A percentile compares a stretch with the other conserved stretches of the same genome.
Conservation (phyloP, 2,797 vertebrate species). For the Lateolabrax maculatus region DNA sequence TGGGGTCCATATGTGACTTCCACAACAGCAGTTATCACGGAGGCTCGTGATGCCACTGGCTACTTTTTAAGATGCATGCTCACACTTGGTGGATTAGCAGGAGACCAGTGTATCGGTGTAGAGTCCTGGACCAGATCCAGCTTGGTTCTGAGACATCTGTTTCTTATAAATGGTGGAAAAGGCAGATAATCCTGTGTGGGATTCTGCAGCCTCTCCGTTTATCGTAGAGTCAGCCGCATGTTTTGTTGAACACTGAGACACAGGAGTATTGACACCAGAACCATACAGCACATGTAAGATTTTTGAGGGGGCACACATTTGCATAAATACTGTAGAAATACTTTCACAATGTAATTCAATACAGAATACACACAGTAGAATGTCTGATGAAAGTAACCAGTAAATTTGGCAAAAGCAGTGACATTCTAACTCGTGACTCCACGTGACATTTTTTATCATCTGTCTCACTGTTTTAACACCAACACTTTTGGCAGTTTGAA, state of each 20-base stretch:
- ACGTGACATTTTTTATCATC: not conserved
- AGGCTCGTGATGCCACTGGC: not conserved
- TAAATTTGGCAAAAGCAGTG: not conserved
- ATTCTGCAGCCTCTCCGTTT: slow-evolving; percentile 37
- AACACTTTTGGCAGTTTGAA: slow-evolving; percentile 15
- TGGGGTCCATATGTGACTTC: slow-evolving; percentile 7
- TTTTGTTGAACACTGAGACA: slow-evolving; percentile 8
- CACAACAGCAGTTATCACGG: not conserved
- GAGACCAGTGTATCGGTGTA: slow-evolving; percentile 15
- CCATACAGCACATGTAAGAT: not conserved
- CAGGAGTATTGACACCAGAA: slow-evolving; percentile 7
- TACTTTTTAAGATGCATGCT: slow-evolving; percentile 24
- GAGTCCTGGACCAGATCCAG: slow-evolving; percentile 44
- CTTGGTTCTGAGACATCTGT: slow-evolving; percentile 52
- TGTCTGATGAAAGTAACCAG: not conserved
- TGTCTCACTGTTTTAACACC: slow-evolving; percentile 11
- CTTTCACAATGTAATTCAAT: slow-evolving; percentile 8
- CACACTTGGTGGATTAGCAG: slow-evolving; percentile 34
- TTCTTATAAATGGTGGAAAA: slow-evolving; percentile 45
- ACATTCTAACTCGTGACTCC: not conserved
- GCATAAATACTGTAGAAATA: not conserved
- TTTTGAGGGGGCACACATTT: slow-evolving; percentile 17
- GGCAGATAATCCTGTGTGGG: slow-evolving; percentile 53
- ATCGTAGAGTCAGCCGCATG: slow-evolving; percentile 21
- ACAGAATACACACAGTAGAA: slow-evolving; percentile 6